Percentiles rank a stretch among this genome's conserved stretches.
Evolutionary conservation across 2,888 invertebrate species (phyloP).

Genomic region (Agrilus cyanescens): DNA sequence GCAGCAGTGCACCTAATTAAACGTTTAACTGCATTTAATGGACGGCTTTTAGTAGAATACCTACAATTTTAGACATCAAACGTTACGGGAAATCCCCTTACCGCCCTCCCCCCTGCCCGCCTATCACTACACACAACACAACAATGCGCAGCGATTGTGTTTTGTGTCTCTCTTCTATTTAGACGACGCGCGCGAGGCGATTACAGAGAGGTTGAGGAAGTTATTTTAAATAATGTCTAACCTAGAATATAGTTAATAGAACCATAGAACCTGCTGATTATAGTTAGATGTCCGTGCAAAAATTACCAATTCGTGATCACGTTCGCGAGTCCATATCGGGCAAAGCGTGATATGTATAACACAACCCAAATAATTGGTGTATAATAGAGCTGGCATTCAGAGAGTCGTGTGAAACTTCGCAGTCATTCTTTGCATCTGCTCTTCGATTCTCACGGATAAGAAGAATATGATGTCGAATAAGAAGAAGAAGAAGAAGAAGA

Average conservation of each 20-base stretch:
- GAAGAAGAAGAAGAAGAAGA: no score
- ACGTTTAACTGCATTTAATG: no score
- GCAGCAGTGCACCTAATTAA: no score
- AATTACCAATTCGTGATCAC: conserved; percentile 31
- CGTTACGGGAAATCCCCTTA: no score
- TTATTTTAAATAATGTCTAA: conserved; percentile 13
- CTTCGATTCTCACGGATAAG: conserved; percentile 16
- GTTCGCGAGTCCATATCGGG: conserved; percentile 30
- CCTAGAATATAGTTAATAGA: conserved; percentile 23
- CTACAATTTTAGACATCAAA: no score
- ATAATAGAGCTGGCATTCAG: conserved; percentile 32
- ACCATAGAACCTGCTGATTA: conserved; percentile 11
- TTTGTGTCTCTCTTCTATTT: background rate
- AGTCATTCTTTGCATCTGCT: conserved; percentile 17
- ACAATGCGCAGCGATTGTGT: no score
- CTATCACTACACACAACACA: no score
- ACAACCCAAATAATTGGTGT: conserved; percentile 35
- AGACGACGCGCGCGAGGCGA: conserved; percentile 5
- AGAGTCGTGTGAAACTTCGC: conserved; percentile 30
- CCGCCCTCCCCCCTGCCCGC: no score
- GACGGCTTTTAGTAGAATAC: no score
- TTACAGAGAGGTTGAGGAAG: conserved; percentile 7
- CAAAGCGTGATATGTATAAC: conserved; percentile 35
- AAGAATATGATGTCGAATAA: conserved; percentile 5
- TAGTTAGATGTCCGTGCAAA: conserved; percentile 19